Evolutionary conservation across 2,113 vertebrate species (phyloP).

Genomic region (Phoenicopterus ruber): DNA sequence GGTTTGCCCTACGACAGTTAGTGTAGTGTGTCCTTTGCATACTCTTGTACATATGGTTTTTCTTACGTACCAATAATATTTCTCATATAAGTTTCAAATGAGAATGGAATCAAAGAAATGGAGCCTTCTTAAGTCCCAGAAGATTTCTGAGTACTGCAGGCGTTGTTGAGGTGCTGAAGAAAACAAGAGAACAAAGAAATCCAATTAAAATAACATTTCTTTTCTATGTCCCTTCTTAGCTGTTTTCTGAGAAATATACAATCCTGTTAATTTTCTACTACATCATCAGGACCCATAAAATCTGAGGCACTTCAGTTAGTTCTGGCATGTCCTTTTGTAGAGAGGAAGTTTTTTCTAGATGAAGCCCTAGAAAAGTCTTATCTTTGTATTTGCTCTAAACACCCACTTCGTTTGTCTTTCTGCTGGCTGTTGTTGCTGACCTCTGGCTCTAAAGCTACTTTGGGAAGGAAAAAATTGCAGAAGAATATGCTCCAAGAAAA

Average conservation of each 20-base stretch:
- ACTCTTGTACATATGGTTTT: not conserved
- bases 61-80: not conserved
- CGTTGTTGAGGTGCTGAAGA: constrained; percentile 37
- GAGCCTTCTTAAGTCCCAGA: constrained; percentile 20
- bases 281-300: not conserved
- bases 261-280: constrained; percentile 23
- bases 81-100: constrained; percentile 52
- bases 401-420: not conserved
- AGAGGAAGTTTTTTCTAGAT: not conserved
- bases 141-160: constrained; percentile 30
- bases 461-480: not conserved
- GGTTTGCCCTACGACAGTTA: not conserved
- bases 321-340: not conserved
- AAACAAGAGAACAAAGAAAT: constrained; percentile 57
- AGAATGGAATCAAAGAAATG: constrained; percentile 47
- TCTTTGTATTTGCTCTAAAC: not conserved
- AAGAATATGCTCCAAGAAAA: not conserved
- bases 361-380: not conserved
- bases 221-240: constrained; percentile 7
- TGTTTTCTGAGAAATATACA: constrained; percentile 6
- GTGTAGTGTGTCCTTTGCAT: not conserved
- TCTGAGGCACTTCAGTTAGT: not conserved
- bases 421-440: not conserved
- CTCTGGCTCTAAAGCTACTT: not conserved
- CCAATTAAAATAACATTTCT: constrained; percentile 67